Conservation (phyloP, 2,113 vertebrate species). For the Cairina moschata region DNA sequence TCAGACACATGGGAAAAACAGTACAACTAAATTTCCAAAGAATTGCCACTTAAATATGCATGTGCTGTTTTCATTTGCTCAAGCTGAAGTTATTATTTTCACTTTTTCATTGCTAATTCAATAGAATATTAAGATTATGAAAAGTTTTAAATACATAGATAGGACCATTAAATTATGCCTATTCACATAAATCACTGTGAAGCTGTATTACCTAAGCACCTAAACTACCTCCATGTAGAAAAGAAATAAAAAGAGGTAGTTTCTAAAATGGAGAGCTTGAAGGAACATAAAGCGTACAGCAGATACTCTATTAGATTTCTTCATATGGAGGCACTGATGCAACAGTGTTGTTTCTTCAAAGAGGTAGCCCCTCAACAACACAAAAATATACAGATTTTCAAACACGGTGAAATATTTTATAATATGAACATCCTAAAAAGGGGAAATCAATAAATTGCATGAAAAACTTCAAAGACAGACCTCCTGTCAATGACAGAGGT, state of each 20-base stretch:
- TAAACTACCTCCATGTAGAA: neutral
- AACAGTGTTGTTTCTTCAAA: conserved; percentile 80
- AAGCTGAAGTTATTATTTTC: neutral
- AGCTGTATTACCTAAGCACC: neutral
- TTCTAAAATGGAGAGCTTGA: conserved; percentile 59
- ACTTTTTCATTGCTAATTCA: neutral
- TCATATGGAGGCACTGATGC: conserved; percentile 54
- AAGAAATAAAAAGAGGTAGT: conserved; percentile 26
- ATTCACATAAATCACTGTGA: neutral
- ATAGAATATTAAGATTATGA: neutral
- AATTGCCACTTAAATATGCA: neutral
- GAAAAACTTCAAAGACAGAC: conserved; percentile 86
- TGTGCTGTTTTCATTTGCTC: neutral
- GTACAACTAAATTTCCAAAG: neutral
- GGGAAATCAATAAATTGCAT: conserved; percentile 85
- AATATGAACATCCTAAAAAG: conserved; percentile 84
- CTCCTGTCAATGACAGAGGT: conserved; percentile 86
- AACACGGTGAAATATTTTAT: conserved; percentile 80
- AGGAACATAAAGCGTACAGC: conserved; percentile 26
- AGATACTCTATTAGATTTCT: conserved; percentile 65
- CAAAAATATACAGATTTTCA: conserved; percentile 81
- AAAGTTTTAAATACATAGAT: neutral
- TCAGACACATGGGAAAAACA: neutral
- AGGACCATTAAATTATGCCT: neutral
- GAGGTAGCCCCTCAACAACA: conserved; percentile 72